Evolutionary conservation across 2,113 vertebrate genomes (phyloP).

Genomic region (Periophthalmus modestus): DNA sequence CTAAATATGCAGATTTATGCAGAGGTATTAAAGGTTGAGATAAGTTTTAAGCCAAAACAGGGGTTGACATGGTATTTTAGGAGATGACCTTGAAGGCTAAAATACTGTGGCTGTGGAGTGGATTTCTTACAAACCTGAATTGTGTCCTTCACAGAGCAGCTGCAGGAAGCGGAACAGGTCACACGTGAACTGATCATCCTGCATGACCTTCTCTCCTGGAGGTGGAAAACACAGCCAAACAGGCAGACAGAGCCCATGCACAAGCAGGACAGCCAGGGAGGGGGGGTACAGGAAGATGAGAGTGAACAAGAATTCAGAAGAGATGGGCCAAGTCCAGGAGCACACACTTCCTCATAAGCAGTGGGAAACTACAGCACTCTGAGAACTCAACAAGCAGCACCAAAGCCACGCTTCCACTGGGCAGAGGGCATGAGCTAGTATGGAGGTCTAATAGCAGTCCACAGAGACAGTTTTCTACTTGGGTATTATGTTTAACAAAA

Average conservation of each 20-base stretch:
- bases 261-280: slow-evolving; percentile 36
- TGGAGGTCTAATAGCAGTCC: background rate
- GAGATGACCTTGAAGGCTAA: background rate
- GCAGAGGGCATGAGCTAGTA: no score
- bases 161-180: slow-evolving; percentile 98
- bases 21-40: background rate
- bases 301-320: slow-evolving; percentile 51
- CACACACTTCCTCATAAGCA: slow-evolving; percentile 11
- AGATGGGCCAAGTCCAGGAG: slow-evolving; percentile 22
- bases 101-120: background rate
- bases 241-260: slow-evolving; percentile 20
- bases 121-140: slow-evolving; percentile 82
- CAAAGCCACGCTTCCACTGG: background rate
- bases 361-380: slow-evolving; percentile 38
- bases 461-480: background rate
- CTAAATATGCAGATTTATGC: background rate
- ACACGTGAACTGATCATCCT: slow-evolving; percentile 95
- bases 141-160: slow-evolving; percentile 94
- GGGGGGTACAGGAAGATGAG: slow-evolving; percentile 51
- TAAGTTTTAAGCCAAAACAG: background rate
- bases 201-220: slow-evolving; percentile 96
- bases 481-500: background rate
- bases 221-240: slow-evolving; percentile 56
- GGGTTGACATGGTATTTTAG: background rate
- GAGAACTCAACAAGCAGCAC: slow-evolving; percentile 16